These are phyloP conservation scores for Laothoe populi DNA, from an alignment of 2,888 invertebrate species.

Conservation along the genomic window DNA sequence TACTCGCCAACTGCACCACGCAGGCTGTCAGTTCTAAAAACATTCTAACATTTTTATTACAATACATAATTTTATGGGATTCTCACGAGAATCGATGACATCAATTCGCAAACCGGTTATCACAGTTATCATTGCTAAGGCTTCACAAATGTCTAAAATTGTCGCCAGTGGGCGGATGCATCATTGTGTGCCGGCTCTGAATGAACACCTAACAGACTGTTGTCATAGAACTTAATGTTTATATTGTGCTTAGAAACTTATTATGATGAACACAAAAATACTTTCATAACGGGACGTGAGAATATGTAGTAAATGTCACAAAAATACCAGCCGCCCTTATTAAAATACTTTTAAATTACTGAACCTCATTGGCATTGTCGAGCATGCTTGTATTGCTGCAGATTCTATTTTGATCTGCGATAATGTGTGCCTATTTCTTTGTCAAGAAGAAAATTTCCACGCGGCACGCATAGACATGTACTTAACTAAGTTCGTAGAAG, in stretches of 20 bases:
- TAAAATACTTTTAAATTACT: neutral
- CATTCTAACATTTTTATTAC: slow-evolving; percentile 1
- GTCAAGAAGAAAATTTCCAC: neutral
- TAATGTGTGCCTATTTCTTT: neutral
- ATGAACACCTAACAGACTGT: slow-evolving; percentile 18
- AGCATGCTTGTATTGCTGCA: neutral
- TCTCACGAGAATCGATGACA: slow-evolving; percentile 27
- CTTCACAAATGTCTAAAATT: slow-evolving; percentile 23
- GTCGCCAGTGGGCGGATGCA: neutral
- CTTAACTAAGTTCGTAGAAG: neutral
- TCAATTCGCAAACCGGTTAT: slow-evolving; percentile 30
- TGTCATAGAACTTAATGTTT: slow-evolving; percentile 5
- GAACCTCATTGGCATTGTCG: neutral
- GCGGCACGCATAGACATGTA: neutral
- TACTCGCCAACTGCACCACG: too few relatives aligned
- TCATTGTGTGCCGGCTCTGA: slow-evolving; percentile 13
- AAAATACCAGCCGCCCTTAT: neutral
- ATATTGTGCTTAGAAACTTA: slow-evolving; percentile 7
- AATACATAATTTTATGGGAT: slow-evolving; percentile 9
- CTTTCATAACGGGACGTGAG: neutral
- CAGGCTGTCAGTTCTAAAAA: neutral
- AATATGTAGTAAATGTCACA: neutral
- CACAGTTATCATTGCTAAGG: slow-evolving; percentile 26
- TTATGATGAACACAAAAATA: neutral
- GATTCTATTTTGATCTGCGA: neutral